Base-by-base conservation (phyloP, 2,888 invertebrate genomes). In the Empis livida region DNA sequence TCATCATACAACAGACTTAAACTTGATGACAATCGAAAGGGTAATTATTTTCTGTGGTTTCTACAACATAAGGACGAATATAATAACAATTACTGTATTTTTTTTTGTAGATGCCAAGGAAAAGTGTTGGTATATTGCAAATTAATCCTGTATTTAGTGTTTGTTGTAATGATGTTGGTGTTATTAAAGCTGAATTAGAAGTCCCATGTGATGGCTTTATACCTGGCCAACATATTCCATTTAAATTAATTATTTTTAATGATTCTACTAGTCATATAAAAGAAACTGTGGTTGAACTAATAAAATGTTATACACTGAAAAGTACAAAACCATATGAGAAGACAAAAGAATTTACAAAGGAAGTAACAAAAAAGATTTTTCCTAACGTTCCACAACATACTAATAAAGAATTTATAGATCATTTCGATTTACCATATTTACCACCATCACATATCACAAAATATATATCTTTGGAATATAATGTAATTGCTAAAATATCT, bases 1-100 rank as follows among this genome's bases (percentile, higher is more conserved):
- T n/a, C 75, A 86, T 47, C 80, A 84, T 53, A 77, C 82, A 3
- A 70, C 89, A 57, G 88, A 91, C 68, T 73, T 92, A 50, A 91
- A 91, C 68, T 72, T 76, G 53, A 80, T 82, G 62, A 71, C 78
- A 2, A 75, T 77, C 51, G 79, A 82, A 51, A 74, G 73, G 67
- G 84, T 84, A n/a, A n/a, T n/a, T n/a, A n/a, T n/a, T n/a, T n/a
- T n/a, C n/a, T n/a, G n/a, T n/a, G n/a, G n/a, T n/a, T n/a, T n/a
- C n/a, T n/a, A n/a, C n/a, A n/a, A n/a, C n/a, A n/a, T n/a, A n/a
- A n/a, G n/a, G n/a, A n/a, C n/a, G n/a, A 39, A 11, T n/a, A 8
- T 3, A 32, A 6, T 32, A 32, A 13, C 4, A 10, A 5, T 32
- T 13, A 4, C n/a, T n/a, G n/a, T 13, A 6, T 6, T 13, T 3